Base-by-base conservation (phyloP, 2,888 invertebrate species). In the Unio delphinus region DNA sequence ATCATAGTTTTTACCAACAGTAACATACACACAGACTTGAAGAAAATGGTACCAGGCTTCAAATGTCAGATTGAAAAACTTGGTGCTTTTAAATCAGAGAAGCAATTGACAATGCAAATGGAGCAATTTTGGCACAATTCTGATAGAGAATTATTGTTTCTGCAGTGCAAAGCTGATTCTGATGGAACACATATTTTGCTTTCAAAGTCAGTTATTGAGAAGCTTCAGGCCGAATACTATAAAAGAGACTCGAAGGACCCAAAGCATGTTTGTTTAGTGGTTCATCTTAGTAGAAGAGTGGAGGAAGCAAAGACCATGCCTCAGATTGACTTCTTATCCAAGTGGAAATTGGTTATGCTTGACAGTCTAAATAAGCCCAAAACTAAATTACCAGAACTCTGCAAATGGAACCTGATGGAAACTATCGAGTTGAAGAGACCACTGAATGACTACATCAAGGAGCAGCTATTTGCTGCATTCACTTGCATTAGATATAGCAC, bases 41-140 rank as follows among this genome's bases (percentile, higher is more conserved):
- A 62, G 3, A 28, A 58, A 6, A 67, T 68, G 55, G 4, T 66
- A 3, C 15, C n/a, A 26, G 28, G 34, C 1, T 23, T n/a, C 15
- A 20, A 58, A 5, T 17, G 65, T 18, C 78, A 78, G 30, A 62
- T 73, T 54, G 81, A 81, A 68, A 79, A 75, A 64, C 30, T 82
- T 11, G 75, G 78, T 30, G 72, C 77, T n/a, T 82, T 80, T 59
- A 81, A 78, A 67, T 80, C 82, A 23, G 82, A 82, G 65, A 82
- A 81, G 30, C 77, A 80, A 20, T 69, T 81, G 4, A 61, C 67
- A 18, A 56, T 34, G 3, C 69, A 68, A 58, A 61, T 82, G 3
- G 68, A 78, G 30, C 30, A 70, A 0, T 82, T 78, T 66, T 80
- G 77, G 78, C 20, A 68, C 59, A 70, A 70, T 30, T 62, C 70